Base-by-base conservation (phyloP, 2,113 vertebrate species). In the Rhinogobius similis region DNA sequence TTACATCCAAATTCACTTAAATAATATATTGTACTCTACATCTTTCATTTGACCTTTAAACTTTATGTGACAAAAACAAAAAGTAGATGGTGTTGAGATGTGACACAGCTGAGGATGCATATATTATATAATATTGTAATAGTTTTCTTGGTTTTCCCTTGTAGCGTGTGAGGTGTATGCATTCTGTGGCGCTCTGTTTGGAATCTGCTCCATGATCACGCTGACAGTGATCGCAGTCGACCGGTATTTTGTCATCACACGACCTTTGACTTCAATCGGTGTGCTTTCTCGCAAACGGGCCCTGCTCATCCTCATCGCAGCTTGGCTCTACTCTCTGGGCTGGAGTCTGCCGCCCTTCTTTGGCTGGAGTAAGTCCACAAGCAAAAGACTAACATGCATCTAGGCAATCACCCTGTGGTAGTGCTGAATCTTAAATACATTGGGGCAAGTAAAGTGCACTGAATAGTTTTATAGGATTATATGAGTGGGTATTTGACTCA, bases 271-370 rank as follows among this genome's bases (percentile, higher is more conserved):
- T 63, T 92, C 91, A 63, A 92, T 92, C 2, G 91, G 91, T 0
- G 56, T 89, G 67, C 21, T 92, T 80, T 89, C 91, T 1, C 62
- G 67, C 39, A 86, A 84, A 69, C 80, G 91, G 14, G 89, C 91
- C 3, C 13, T 88, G 1, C 8, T 77, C 23, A 73, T 91, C 77
- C 86, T 92, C 5, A 0, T 44, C 26, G 83, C 21, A 0, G 88
- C 84, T 52, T 92, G 91, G 91, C 0, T 14, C 5, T 92, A 92
- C 78, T 87, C 89, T 0, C 78, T 92, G 78, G 84, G 76, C 10
- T 92, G 91, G 91, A 92, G 91, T 70, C 72, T 92, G 69, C 91
- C 91, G 0, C 91, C 91, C 0, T 92, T 92, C 85, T 92, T 92
- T 11, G 89, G 91, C 62, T 92, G 91, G 91, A 92, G 91, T 92